phyloP scores from a whole-genome alignment of 92 coral and sea anemone species.

The Palythoa grandis region DNA sequence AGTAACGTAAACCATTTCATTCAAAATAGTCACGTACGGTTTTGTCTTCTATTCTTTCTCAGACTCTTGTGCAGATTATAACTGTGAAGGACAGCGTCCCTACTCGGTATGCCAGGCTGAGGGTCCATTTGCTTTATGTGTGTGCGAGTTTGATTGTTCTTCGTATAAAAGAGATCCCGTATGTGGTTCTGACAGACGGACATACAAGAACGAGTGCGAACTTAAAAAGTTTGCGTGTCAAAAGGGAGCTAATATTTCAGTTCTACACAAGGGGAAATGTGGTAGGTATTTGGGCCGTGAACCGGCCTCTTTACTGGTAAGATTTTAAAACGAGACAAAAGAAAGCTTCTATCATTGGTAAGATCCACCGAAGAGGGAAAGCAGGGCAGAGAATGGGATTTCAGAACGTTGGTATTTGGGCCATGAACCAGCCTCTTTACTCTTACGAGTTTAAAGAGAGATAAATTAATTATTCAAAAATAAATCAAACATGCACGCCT shows the following conservation, averaged over 20 bases:
- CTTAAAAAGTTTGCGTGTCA: slow-evolving; percentile 23
- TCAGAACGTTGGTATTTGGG: too few species aligned
- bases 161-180: slow-evolving; percentile 5
- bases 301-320: too few species aligned
- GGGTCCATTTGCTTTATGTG: neutral
- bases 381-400: too few species aligned
- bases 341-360: too few species aligned
- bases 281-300: neutral
- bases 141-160: slow-evolving; percentile 20
- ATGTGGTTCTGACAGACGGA: slow-evolving; percentile 22
- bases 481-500: too few species aligned
- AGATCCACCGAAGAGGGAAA: too few species aligned
- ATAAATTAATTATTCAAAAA: too few species aligned
- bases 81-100: slow-evolving; percentile 29
- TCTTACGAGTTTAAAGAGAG: too few species aligned
- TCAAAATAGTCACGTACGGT: neutral
- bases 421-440: neutral
- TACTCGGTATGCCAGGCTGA: slow-evolving; percentile 17
- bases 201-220: slow-evolving; percentile 25
- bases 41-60: neutral
- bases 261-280: slow-evolving; percentile 16
- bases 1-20: neutral
- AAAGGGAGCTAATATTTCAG: slow-evolving; percentile 12
- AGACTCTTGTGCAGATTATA: slow-evolving; percentile 11
- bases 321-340: too few species aligned